Conservation (phyloP, 2,113 vertebrate genomes). For the Corythoichthys intestinalis region DNA sequence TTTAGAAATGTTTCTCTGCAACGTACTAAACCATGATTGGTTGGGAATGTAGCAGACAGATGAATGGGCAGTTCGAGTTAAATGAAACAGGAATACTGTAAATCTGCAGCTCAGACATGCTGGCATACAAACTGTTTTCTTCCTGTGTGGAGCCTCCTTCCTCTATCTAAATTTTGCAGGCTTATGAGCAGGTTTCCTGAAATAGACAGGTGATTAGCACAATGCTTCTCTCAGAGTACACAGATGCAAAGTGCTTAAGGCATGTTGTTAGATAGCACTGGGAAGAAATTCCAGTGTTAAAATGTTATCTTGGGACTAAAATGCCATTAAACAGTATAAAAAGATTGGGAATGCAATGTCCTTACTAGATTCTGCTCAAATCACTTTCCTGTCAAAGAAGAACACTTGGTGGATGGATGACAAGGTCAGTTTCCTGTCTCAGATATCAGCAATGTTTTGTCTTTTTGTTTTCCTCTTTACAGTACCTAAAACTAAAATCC, state of each 20-base stretch:
- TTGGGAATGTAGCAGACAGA: not conserved
- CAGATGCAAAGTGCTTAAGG: conserved; percentile 35
- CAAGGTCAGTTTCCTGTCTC: conserved; percentile 23
- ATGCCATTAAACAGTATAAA: not conserved
- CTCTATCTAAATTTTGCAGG: conserved; percentile 52
- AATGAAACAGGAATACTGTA: not conserved
- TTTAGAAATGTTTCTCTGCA: not conserved
- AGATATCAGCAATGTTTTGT: not conserved
- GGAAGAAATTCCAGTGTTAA: not conserved
- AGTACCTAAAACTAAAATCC: not conserved
- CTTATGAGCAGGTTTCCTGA: conserved; percentile 53
- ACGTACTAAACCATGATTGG: not conserved
- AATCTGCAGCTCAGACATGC: conserved; percentile 11
- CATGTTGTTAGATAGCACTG: conserved; percentile 43
- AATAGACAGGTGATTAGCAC: conserved; percentile 60
- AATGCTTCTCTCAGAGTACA: conserved; percentile 27
- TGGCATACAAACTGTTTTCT: conserved; percentile 23
- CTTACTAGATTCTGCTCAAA: not conserved
- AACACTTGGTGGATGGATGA: conserved; percentile 7
- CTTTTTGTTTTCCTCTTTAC: not conserved
- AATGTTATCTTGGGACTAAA: not conserved
- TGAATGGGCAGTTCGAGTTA: not conserved
- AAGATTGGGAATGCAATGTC: not conserved
- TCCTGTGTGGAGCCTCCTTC: conserved; percentile 42
- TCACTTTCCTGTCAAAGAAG: not conserved